These are phyloP conservation scores for Cephus runcator DNA, from an alignment of 2,888 invertebrate genomes.

Conservation along the genomic window DNA sequence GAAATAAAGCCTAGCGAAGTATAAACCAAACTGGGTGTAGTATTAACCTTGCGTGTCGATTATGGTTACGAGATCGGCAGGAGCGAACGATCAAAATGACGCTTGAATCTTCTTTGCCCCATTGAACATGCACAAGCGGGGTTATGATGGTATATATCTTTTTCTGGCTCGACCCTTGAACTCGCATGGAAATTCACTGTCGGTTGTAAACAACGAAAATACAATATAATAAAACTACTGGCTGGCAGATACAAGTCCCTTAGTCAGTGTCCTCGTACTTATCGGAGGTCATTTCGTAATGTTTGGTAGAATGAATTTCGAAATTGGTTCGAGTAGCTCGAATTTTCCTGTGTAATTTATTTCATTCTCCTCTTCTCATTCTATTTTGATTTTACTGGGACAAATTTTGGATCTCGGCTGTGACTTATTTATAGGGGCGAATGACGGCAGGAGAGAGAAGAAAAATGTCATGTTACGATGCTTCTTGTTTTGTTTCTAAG, in stretches of 20 bases:
- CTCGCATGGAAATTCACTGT: constrained; percentile 9
- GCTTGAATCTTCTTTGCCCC: constrained; percentile 25
- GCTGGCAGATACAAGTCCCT: neutral
- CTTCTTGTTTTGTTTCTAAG: neutral
- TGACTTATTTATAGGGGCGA: neutral
- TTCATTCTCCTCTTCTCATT: neutral
- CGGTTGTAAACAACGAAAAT: neutral
- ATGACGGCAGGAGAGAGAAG: too few species aligned
- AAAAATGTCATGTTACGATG: neutral
- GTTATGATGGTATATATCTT: constrained; percentile 30
- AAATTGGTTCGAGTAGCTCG: neutral
- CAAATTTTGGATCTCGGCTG: neutral
- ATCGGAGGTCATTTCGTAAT: neutral
- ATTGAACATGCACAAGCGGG: constrained; percentile 18
- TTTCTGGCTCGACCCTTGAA: constrained; percentile 31
- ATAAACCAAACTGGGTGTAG: too few species aligned
- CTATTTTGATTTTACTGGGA: neutral
- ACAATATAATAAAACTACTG: neutral
- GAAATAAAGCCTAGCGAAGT: neutral
- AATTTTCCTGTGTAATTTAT: neutral
- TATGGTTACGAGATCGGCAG: neutral
- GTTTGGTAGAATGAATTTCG: neutral
- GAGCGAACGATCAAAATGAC: constrained; percentile 17
- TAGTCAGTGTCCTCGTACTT: neutral
- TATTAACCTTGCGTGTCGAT: neutral